Base-by-base conservation (phyloP, 2,888 invertebrate genomes). In the Parasteatoda lunata region DNA sequence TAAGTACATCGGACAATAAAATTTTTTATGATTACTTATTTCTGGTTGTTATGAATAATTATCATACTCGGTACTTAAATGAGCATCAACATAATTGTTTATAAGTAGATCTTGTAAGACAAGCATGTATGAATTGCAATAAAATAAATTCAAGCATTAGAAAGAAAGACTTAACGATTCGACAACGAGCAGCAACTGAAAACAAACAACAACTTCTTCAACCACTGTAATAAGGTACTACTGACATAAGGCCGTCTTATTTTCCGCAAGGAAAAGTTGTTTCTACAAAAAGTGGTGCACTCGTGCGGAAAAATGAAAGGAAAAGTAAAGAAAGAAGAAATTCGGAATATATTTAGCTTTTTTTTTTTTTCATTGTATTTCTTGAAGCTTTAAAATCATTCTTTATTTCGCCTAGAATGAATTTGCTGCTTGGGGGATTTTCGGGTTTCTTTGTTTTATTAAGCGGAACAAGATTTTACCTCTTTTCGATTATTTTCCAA, bases 381-480 rank as follows among this genome's bases (percentile, higher is more conserved):
- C 54, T 59, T 52, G 7, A 49, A 54, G 70, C 82, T 70, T 64
- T 76, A 76, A 82, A 82, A 82, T 76, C 76, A 70, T 30, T 82
- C 82, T 82, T 73, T 73, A 65, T 72, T 71, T 76, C 70, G 70
- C 48, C n/a, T 76, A 9, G 65, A 82, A 82, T 82, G 72, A 82
- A 82, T 82, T 82, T 82, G 76, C 82, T 82, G 82, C 82, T 70
- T 76, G 82, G 64, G 59, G 66, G 70, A 70, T 70, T 82, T 48
- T 47, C 49, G 59, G 59, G 9, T 82, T 82, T 76, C 82, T 82
- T 82, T 82, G 82, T 82, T 82, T 82, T 82, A 82, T 82, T 82
- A 82, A 76, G 82, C 75, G 51, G 48, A 72, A 72, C 15, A 45
- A 7, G 66, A 45, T 68, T 68, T 30, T 68, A 68, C 66, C 66